Evolutionary conservation across 2,888 invertebrate species (phyloP).

Genomic region (Bellardia bayeri): DNA sequence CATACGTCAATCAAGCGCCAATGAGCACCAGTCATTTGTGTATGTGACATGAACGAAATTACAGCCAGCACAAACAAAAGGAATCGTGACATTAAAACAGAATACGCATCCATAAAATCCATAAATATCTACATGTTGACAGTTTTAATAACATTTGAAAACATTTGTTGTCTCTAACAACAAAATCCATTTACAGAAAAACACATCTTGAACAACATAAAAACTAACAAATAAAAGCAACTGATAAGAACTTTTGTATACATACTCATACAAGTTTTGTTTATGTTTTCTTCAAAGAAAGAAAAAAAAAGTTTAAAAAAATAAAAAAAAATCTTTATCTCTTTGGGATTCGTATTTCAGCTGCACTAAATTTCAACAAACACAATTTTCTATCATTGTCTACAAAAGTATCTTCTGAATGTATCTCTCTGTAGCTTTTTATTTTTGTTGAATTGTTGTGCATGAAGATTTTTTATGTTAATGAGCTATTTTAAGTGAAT

Average conservation of each 20-base stretch:
- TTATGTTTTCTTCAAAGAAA: background rate
- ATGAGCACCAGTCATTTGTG: background rate
- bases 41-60: background rate
- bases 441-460: background rate
- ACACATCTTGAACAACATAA: slow-evolving; percentile 13
- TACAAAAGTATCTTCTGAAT: background rate
- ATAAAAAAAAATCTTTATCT: slow-evolving; percentile 35
- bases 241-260: slow-evolving; percentile 35
- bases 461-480: slow-evolving; percentile 56
- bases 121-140: slow-evolving; percentile 76
- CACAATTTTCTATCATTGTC: slow-evolving; percentile 31
- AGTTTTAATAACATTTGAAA: slow-evolving; percentile 73
- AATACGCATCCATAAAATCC: slow-evolving; percentile 66
- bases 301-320: background rate
- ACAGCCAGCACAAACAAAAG: background rate
- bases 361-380: slow-evolving; percentile 27
- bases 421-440: background rate
- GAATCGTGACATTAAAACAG: background rate
- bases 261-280: slow-evolving; percentile 21
- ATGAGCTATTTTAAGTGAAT: slow-evolving; percentile 57
- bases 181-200: slow-evolving; percentile 34
- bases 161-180: slow-evolving; percentile 57
- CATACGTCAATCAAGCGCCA: background rate
- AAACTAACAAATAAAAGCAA: slow-evolving; percentile 36
- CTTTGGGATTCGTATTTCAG: slow-evolving; percentile 37